These are phyloP conservation scores for Musca vetustissima DNA, from an alignment of 1,140 invertebrate genomes.

Conservation along the genomic window DNA sequence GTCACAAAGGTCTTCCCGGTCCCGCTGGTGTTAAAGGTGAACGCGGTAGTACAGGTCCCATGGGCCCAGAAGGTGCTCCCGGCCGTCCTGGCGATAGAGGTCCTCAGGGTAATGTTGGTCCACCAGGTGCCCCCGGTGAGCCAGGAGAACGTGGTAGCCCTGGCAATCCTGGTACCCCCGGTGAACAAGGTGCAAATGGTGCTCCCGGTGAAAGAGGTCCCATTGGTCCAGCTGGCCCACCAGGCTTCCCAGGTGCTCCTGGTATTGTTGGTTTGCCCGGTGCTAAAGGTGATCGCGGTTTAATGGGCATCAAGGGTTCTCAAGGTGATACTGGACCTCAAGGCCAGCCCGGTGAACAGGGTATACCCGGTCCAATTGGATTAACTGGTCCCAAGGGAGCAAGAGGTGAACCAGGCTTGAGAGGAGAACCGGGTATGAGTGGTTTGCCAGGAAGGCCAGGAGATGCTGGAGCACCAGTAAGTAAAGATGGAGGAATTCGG, in stretches of 20 bases:
- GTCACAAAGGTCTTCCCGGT: slow-evolving; percentile 67
- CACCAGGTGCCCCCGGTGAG: slow-evolving; percentile 72
- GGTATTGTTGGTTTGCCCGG: slow-evolving; percentile 70
- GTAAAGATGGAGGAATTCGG: not conserved
- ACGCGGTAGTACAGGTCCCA: slow-evolving; percentile 63
- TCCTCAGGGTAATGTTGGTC: slow-evolving; percentile 63
- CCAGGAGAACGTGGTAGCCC: slow-evolving; percentile 74
- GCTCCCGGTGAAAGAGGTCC: slow-evolving; percentile 68
- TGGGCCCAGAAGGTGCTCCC: slow-evolving; percentile 67
- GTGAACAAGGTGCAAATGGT: slow-evolving; percentile 73
- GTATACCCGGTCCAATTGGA: slow-evolving; percentile 67
- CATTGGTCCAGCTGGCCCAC: slow-evolving; percentile 61
- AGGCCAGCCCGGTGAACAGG: slow-evolving; percentile 63
- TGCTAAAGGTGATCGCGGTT: slow-evolving; percentile 72
- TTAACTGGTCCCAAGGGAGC: slow-evolving; percentile 72
- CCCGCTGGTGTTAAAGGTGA: slow-evolving; percentile 73
- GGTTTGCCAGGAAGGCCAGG: slow-evolving; percentile 73
- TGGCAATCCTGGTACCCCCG: slow-evolving; percentile 70
- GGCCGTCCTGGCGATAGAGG: slow-evolving; percentile 50
- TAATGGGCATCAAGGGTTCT: slow-evolving; percentile 68
- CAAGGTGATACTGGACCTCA: slow-evolving; percentile 60
- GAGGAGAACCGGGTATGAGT: slow-evolving; percentile 74
- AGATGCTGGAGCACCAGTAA: slow-evolving; percentile 68
- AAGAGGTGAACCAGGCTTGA: slow-evolving; percentile 71
- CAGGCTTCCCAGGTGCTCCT: slow-evolving; percentile 66